phyloP scores from a whole-genome alignment of 2,797 vertebrate genomes.

The Lacerta viridis region DNA sequence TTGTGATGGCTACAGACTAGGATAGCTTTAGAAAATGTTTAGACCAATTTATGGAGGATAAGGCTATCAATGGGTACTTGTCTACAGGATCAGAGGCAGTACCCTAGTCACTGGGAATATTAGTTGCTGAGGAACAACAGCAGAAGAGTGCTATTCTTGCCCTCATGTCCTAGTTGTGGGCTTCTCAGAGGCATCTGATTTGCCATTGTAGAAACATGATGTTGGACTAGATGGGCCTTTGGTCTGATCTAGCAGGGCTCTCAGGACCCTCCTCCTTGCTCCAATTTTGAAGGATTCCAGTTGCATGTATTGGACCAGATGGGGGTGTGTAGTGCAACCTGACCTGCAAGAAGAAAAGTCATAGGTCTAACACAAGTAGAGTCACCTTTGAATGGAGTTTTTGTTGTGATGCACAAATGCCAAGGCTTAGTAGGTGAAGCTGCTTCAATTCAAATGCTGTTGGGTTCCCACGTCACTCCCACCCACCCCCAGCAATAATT shows the following conservation, averaged over 20 bases:
- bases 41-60: background rate
- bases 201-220: too few species aligned
- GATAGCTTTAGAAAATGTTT: background rate
- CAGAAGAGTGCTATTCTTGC: background rate
- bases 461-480: background rate
- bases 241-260: too few species aligned
- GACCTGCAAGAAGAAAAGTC: background rate
- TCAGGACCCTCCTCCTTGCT: background rate
- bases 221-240: too few species aligned
- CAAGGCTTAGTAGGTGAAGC: background rate
- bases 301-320: background rate
- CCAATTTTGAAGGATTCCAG: background rate
- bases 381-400: background rate
- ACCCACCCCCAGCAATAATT: background rate
- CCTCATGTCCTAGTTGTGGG: too few species aligned
- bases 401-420: background rate
- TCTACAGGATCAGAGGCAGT: background rate
- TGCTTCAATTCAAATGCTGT: constrained; percentile 39
- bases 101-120: background rate
- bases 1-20: background rate
- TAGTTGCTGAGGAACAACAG: background rate
- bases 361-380: background rate
- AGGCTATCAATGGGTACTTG: background rate
- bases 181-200: too few species aligned
- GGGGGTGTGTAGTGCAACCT: too few species aligned